Base-by-base conservation (phyloP, 1,140 invertebrate species). In the Drosophila lowei region DNA sequence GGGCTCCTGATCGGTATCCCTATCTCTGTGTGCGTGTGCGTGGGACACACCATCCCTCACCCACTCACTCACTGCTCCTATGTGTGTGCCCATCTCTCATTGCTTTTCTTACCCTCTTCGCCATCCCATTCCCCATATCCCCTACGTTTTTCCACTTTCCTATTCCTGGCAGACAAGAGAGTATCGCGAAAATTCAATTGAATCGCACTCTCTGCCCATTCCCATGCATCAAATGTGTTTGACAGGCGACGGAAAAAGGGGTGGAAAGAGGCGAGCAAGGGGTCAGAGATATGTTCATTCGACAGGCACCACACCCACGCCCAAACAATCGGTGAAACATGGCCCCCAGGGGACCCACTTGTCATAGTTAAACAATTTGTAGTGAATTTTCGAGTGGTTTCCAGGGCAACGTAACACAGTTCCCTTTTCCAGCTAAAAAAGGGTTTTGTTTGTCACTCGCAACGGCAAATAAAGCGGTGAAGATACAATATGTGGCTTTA, bases 291-390 rank as follows among this genome's bases (percentile, higher is more conserved):
- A 68, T 18, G 23, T 25, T 25, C 38, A 44, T 47, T 41, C 21
- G 43, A 57, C 11, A 25, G 28, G 23, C 23, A 25, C 23, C 5
- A 25, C 23, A 25, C 23, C 3, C 23, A 25, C 23, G 34, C 16
- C 16, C 28, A 47, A 48, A 34, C 46, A 79, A 58, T 46, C 28
- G 47, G 59, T 74, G 58, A 70, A 53, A 43, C 64, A 70, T 60
- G 30, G 30, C 25, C 50, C 72, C 30, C 46, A 6, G 1, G 73
- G 50, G 78, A 58, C 21, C 52, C 43, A 83, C 64, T 48, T 66
- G 79, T 83, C 57, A 74, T 42, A 56, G 68, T 83, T 63, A 62
- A 71, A 58, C 67, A 81, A 81, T 77, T 46, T 81, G 78, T 57
- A 81, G 73, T 67, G 54, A 72, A 67, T 81, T 73, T 64, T 41